phyloP scores from a whole-genome alignment of 92 coral and sea anemone species.

The Phenganax marumi region DNA sequence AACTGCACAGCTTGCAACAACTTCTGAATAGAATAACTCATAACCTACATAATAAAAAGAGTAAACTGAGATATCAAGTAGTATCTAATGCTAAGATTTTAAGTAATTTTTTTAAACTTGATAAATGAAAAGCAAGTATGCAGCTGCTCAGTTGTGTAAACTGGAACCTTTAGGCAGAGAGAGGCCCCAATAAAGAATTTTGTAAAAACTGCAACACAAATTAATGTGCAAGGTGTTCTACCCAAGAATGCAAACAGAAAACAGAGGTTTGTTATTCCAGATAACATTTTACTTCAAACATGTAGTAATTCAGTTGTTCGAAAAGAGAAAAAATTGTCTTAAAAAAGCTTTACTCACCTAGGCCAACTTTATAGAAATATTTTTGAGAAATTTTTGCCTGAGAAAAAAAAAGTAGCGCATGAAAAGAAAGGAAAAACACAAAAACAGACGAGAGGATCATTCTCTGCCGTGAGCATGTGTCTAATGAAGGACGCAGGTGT shows the following conservation, averaged over 20 bases:
- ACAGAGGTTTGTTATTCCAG: no score
- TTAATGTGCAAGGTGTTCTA: no score
- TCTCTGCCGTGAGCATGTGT: no score
- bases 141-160: no score
- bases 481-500: no score
- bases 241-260: no score
- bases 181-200: no score
- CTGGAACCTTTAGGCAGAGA: no score
- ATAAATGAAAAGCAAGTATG: background rate
- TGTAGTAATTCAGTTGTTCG: background rate
- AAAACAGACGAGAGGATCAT: no score
- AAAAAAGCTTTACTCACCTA: background rate
- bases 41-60: background rate
- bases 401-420: background rate
- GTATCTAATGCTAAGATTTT: background rate
- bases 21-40: background rate
- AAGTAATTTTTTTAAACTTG: background rate
- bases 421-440: no score
- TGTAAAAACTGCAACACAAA: no score
- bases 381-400: background rate
- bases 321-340: background rate
- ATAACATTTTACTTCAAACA: no score
- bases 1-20: background rate
- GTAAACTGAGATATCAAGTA: background rate
- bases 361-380: background rate